phyloP scores from a whole-genome alignment of 2,113 vertebrate genomes.

The Thomomys bottae region DNA sequence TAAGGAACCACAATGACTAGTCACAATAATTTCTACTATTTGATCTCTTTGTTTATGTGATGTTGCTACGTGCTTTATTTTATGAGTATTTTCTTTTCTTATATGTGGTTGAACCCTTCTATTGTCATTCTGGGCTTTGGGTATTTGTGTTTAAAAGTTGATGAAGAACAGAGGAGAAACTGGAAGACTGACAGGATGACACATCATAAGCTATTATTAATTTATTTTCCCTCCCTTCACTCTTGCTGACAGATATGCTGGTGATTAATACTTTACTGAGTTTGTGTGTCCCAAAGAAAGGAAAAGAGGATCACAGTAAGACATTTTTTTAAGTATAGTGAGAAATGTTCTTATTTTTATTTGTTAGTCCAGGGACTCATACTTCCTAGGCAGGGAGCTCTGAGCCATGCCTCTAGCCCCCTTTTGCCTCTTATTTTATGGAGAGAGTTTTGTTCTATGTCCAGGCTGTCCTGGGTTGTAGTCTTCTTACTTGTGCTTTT shows the following conservation, averaged over 20 bases:
- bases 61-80: slow-evolving; percentile 71
- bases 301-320: background rate
- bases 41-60: slow-evolving; percentile 76
- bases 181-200: slow-evolving; percentile 32
- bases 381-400: too few relatives aligned
- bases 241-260: slow-evolving; percentile 56
- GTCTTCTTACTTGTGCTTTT: too few relatives aligned
- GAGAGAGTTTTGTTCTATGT: too few relatives aligned
- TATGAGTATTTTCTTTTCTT: slow-evolving; percentile 74
- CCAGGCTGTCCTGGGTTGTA: too few relatives aligned
- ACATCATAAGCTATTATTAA: slow-evolving; percentile 16
- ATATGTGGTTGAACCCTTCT: slow-evolving; percentile 60
- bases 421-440: too few relatives aligned
- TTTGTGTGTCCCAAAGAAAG: slow-evolving; percentile 37
- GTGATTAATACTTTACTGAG: slow-evolving; percentile 59
- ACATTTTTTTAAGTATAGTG: slow-evolving; percentile 32
- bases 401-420: too few relatives aligned
- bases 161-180: slow-evolving; percentile 52
- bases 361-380: too few relatives aligned
- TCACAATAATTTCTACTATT: slow-evolving; percentile 71
- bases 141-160: slow-evolving; percentile 60
- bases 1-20: slow-evolving; percentile 74
- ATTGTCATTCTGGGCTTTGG: slow-evolving; percentile 52
- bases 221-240: slow-evolving; percentile 8
- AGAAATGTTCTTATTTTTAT: too few relatives aligned